Conservation (phyloP, 2,888 invertebrate genomes). For the Drosophila fungiperda region DNA sequence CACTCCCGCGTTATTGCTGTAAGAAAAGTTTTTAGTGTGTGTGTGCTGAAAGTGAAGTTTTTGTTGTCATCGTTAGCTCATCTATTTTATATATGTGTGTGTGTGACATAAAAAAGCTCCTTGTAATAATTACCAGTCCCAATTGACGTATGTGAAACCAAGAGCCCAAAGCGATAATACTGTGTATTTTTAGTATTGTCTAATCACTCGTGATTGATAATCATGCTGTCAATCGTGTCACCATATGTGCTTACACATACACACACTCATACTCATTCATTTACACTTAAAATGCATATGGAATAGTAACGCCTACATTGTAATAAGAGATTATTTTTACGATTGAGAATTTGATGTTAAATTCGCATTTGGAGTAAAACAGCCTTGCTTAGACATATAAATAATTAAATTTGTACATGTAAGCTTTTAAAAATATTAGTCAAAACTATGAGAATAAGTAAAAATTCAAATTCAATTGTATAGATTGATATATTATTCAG, state of each 20-base stretch:
- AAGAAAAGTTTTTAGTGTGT: constrained; percentile 9
- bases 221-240: constrained; percentile 59
- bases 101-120: constrained; percentile 34
- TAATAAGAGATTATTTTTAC: not conserved
- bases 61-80: constrained; percentile 39
- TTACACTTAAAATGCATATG: not conserved
- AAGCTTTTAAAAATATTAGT: not conserved
- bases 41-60: constrained; percentile 65
- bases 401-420: not conserved
- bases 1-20: constrained; percentile 33
- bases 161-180: constrained; percentile 63
- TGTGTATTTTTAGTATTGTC: constrained; percentile 72
- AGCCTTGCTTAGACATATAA: not conserved
- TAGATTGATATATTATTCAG: not conserved
- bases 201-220: constrained; percentile 76
- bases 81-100: not conserved
- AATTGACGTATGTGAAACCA: constrained; percentile 39
- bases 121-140: constrained; percentile 67
- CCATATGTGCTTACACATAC: constrained; percentile 11
- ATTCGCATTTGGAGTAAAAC: not conserved
- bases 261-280: not conserved
- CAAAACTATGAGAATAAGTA: not conserved
- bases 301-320: constrained; percentile 1
- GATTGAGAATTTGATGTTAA: not conserved
- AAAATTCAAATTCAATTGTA: not conserved